Evolutionary conservation across 2,888 invertebrate species (phyloP).

Genomic region (Cristatella mucedo): DNA sequence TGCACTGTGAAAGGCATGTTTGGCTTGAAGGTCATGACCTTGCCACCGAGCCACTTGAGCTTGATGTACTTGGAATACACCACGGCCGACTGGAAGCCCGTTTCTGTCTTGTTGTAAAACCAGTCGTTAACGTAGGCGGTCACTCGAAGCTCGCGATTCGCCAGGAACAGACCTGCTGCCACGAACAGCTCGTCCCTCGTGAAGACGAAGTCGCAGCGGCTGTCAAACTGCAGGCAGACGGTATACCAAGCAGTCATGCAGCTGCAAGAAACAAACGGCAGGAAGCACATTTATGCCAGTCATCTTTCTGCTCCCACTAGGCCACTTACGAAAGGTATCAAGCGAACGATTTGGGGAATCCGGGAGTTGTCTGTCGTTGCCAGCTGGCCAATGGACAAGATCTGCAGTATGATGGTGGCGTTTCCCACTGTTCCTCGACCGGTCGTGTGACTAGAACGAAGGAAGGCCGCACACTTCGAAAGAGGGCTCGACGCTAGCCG

Average conservation of each 20-base stretch:
- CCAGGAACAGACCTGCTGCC: constrained; percentile 15
- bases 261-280: too few relatives aligned
- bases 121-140: constrained; percentile 34
- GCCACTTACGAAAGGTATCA: constrained; percentile 1
- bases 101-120: constrained; percentile 30
- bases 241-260: too few relatives aligned
- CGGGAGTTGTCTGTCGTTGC: too few relatives aligned
- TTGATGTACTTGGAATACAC: constrained; percentile 71
- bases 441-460: constrained; percentile 53
- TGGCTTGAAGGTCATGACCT: constrained; percentile 85
- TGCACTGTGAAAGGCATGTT: constrained; percentile 74
- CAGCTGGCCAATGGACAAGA: constrained; percentile 12
- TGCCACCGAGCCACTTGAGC: constrained; percentile 68
- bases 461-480: too few relatives aligned
- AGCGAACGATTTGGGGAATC: too few relatives aligned
- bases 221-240: constrained; percentile 56
- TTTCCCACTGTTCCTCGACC: constrained; percentile 78
- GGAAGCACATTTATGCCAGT: too few relatives aligned
- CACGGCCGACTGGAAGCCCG: constrained; percentile 66
- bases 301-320: too few relatives aligned
- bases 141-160: constrained; percentile 28
- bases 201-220: constrained; percentile 70
- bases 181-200: constrained; percentile 53
- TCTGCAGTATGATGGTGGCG: constrained; percentile 52
- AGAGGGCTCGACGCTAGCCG: too few relatives aligned